Percentiles rank a stretch among this genome's conserved stretches.
These are phyloP conservation scores for Bolinopsis microptera DNA, from an alignment of 37 sponge, comb jelly and placozoan species.

Conservation along the genomic window DNA sequence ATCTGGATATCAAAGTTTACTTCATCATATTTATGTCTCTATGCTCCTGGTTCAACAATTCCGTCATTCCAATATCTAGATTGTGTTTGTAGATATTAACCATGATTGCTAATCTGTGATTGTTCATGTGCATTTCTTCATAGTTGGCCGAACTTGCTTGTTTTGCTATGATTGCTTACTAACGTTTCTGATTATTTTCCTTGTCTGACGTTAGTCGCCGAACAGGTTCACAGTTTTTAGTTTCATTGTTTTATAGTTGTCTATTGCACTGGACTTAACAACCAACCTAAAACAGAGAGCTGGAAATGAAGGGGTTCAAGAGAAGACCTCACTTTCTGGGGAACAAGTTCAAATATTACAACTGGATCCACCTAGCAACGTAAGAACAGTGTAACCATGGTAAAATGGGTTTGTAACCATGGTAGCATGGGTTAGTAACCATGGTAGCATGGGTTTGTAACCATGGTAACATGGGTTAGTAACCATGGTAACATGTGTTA, in stretches of 20 bases:
- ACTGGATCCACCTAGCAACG: constrained; percentile 26
- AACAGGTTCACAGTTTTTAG: too few species aligned
- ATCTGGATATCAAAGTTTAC: too few species aligned
- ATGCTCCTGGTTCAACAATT: background rate
- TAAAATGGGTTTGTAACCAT: too few species aligned
- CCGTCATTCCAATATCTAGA: background rate
- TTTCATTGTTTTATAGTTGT: too few species aligned
- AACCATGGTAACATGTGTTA: too few species aligned
- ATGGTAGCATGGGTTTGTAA: too few species aligned
- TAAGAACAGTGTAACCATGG: too few species aligned
- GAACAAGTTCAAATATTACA: constrained; percentile 1
- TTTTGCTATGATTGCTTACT: background rate
- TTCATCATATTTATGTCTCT: too few species aligned
- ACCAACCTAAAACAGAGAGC: background rate
- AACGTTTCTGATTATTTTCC: background rate
- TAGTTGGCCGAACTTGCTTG: background rate
- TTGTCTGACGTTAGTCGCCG: background rate
- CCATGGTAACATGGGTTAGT: too few species aligned
- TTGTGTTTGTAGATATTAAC: background rate
- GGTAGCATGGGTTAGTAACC: too few species aligned
- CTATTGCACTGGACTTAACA: too few species aligned
- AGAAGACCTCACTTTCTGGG: constrained; percentile 15
- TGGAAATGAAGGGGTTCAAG: constrained; percentile 37
- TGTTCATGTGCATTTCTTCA: background rate
- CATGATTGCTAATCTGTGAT: background rate